phyloP scores from a whole-genome alignment of 2,113 vertebrate species.

The Nipponia nippon region DNA sequence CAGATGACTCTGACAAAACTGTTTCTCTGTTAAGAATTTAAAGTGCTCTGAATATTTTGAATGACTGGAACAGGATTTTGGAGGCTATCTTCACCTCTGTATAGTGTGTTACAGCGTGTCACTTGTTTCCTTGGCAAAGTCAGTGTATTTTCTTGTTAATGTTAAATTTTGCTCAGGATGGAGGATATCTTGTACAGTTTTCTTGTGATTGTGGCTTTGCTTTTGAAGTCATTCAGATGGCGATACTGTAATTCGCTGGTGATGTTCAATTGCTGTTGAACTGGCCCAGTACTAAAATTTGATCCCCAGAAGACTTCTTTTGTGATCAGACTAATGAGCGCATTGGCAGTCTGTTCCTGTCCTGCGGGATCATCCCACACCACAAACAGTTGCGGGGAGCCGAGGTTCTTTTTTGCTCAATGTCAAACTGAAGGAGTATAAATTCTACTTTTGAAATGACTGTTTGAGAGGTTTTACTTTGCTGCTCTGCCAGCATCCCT shows the following conservation, averaged over 20 bases:
- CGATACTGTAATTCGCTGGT: not conserved
- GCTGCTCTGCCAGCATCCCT: slow-evolving; percentile 29
- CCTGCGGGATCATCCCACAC: not conserved
- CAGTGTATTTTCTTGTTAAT: not conserved
- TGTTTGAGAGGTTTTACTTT: slow-evolving; percentile 28
- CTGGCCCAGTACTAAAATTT: not conserved
- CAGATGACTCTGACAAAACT: not conserved
- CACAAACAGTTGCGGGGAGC: not conserved
- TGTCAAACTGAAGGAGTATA: slow-evolving; percentile 36
- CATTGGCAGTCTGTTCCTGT: slow-evolving; percentile 15
- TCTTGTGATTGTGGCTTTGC: not conserved
- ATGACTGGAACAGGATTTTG: not conserved
- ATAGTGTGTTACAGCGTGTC: not conserved
- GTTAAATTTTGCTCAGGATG: not conserved
- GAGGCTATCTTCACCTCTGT: not conserved
- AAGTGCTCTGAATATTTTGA: not conserved
- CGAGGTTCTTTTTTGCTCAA: not conserved
- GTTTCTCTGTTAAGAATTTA: not conserved
- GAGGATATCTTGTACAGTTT: not conserved
- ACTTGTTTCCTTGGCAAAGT: not conserved
- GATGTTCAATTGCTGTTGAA: not conserved
- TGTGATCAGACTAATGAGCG: not conserved
- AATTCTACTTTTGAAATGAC: slow-evolving; percentile 59
- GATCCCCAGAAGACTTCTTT: not conserved
- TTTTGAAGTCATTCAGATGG: not conserved